These are phyloP conservation scores for Bombus vancouverensis DNA, from an alignment of 1,140 invertebrate species.

Conservation along the genomic window DNA sequence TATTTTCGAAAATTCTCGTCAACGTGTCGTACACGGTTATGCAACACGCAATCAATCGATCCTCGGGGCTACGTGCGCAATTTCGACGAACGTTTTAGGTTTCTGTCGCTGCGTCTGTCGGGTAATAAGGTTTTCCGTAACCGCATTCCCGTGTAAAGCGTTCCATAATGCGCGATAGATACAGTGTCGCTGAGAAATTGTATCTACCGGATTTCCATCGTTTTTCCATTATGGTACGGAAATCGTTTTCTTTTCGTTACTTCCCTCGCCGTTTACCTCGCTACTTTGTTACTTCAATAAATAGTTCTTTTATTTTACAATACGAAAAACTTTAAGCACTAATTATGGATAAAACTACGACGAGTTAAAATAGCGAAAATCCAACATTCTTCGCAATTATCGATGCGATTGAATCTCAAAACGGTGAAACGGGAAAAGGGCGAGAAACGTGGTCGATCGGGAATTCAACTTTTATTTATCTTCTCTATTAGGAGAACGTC, in stretches of 20 bases:
- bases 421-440: too few relatives aligned
- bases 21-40: not conserved
- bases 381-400: too few relatives aligned
- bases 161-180: not conserved
- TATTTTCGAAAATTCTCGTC: slow-evolving; percentile 42
- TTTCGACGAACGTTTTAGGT: not conserved
- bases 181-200: slow-evolving; percentile 19
- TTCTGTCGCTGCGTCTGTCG: not conserved
- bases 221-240: not conserved
- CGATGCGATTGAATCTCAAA: too few relatives aligned
- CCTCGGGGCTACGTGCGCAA: slow-evolving; percentile 7
- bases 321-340: too few relatives aligned
- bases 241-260: not conserved
- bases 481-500: too few relatives aligned
- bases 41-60: slow-evolving; percentile 40
- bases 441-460: too few relatives aligned
- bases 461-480: too few relatives aligned
- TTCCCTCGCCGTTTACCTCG: not conserved
- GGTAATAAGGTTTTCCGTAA: not conserved
- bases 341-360: too few relatives aligned
- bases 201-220: not conserved
- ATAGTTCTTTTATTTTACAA: not conserved
- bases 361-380: too few relatives aligned
- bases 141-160: slow-evolving; percentile 18
- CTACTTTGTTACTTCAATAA: not conserved